Evolutionary conservation across 2,113 vertebrate species (phyloP).

Genomic region (Varanus salvator): DNA sequence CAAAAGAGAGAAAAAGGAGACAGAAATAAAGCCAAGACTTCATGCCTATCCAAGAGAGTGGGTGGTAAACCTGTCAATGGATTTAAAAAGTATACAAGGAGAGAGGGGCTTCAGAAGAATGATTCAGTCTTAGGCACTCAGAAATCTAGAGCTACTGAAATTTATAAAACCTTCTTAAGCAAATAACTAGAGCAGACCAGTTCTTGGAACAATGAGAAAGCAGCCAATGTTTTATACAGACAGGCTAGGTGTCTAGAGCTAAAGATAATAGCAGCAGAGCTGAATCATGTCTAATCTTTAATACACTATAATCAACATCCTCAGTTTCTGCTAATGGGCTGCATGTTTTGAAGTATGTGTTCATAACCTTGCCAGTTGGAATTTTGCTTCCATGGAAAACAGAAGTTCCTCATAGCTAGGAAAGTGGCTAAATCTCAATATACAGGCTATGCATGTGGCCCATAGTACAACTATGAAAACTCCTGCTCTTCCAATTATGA

Average conservation of each 20-base stretch:
- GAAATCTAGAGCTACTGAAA: neutral
- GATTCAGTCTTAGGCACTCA: neutral
- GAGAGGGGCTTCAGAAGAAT: neutral
- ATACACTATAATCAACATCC: neutral
- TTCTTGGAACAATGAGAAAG: neutral
- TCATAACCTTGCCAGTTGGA: neutral
- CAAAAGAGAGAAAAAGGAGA: neutral
- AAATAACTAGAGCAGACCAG: neutral
- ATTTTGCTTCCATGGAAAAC: neutral
- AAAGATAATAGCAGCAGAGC: neutral
- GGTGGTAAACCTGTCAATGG: neutral
- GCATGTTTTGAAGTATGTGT: neutral
- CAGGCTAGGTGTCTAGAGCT: neutral
- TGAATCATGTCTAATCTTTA: neutral
- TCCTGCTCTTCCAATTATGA: neutral
- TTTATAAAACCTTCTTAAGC: neutral
- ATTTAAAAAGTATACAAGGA: neutral
- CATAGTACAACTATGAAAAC: neutral
- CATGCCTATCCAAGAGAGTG: neutral
- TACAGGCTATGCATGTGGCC: neutral
- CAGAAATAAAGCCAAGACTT: neutral
- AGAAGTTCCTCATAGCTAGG: neutral
- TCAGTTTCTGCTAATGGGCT: neutral
- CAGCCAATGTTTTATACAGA: no score
- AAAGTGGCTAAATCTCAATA: neutral